Conservation (phyloP, 2,113 vertebrate genomes). For the Columba livia region DNA sequence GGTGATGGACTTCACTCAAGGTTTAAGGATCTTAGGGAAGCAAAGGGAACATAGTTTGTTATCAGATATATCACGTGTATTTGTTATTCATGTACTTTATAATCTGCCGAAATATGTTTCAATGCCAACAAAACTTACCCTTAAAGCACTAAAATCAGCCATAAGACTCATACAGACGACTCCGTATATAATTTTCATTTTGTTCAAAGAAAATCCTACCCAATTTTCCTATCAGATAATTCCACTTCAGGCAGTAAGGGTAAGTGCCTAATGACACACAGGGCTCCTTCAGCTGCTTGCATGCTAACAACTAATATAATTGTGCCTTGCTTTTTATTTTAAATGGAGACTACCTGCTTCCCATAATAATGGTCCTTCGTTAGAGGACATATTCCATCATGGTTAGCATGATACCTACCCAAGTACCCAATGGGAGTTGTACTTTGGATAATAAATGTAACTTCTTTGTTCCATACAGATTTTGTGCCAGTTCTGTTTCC, state of each 20-base stretch:
- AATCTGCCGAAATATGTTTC: not conserved
- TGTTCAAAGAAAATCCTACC: not conserved
- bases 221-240: not conserved
- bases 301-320: not conserved
- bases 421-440: conserved; percentile 11
- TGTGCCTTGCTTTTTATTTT: conserved; percentile 33
- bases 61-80: not conserved
- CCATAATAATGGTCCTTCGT: conserved; percentile 31
- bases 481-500: conserved; percentile 16
- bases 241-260: not conserved
- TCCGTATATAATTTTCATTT: not conserved
- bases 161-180: not conserved
- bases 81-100: not conserved
- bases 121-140: not conserved
- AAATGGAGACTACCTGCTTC: conserved; percentile 39
- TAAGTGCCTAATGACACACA: not conserved
- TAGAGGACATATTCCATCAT: conserved; percentile 20
- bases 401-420: not conserved
- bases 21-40: not conserved
- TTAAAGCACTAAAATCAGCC: not conserved
- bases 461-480: conserved; percentile 30
- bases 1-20: not conserved
- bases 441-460: conserved; percentile 47
- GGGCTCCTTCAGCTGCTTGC: not conserved
- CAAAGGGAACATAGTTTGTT: not conserved